Evolutionary conservation across 2,797 vertebrate genomes (phyloP), one percentile per base, ranked within the genome.

Genomic region (Aphelocoma californica): DNA sequence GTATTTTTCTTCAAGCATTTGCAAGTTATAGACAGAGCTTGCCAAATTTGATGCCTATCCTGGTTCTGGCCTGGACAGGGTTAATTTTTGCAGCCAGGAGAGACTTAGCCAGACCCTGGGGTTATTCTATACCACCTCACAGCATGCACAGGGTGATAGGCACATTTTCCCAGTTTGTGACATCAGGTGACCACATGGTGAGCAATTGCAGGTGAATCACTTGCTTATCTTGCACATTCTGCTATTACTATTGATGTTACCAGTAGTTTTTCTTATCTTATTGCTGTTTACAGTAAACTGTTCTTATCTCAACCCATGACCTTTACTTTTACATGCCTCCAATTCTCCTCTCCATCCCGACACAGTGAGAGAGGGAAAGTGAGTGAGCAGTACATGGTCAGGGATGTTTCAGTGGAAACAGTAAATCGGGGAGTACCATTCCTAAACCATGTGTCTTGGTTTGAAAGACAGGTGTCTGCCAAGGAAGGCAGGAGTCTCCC

Each of bases 321-420:
- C 23, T 50, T 81, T 74, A 36, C 15, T 40, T 42, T 81, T 62
- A 56, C 7, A 19, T 44, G 6, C 36, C 18, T 75, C 34, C 26
- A 56, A 2, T 32, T 75, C 31, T 74, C 24, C 12, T 61, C 23
- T 69, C 32, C 23, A 24, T 61, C 26, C 23, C 2, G 1, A 23
- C 18, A 32, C 1, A 1, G 4, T 4, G 7, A 18, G 13, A 32
- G 15, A 51, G 14, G 16, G 6, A 29, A 61, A 61, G 31, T 40
- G 21, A 61, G 42, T 1, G 0, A 61, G 25, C 6, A 60, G 21
- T 18, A 16, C 1, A 0, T 34, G 21, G 7, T 48, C 40, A 48
- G 28, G 12, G 18, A 28, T 14, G 5, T 40, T 56, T 56, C 48
- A 62, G 31, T 40, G 38, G 29, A 17, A 88, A 10, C 3, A 45